Evolutionary conservation across 35 echinoderm and acorn worm species (phyloP).

Genomic region (Chiridota heheva): DNA sequence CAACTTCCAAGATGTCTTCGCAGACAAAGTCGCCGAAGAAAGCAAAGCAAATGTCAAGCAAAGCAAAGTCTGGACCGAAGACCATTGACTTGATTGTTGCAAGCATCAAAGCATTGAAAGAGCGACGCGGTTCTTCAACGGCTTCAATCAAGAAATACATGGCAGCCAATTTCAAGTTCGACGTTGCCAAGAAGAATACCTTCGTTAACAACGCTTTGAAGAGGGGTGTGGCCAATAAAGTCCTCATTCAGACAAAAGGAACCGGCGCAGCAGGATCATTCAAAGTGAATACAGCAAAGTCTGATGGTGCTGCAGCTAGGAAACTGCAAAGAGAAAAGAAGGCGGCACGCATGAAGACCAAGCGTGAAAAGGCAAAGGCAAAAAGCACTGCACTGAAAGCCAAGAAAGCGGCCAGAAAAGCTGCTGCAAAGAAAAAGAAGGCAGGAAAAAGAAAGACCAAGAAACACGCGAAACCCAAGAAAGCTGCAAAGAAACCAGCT

Average conservation of each 20-base stretch:
- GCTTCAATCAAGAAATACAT: constrained; percentile 10
- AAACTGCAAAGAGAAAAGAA: constrained; percentile 8
- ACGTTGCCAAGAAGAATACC: not conserved
- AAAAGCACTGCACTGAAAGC: not conserved
- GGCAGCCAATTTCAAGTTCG: not conserved
- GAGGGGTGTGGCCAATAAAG: constrained; percentile 15
- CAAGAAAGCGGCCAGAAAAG: not conserved
- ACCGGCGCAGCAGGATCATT: constrained; percentile 10
- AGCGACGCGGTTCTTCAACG: constrained; percentile 1
- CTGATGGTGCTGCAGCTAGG: not conserved
- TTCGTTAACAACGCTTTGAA: constrained; percentile 21
- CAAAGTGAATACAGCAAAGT: constrained; percentile 19
- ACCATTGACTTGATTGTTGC: constrained; percentile 5
- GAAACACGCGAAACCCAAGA: not conserved
- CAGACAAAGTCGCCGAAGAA: no score
- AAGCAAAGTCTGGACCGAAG: not conserved
- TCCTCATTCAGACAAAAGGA: constrained; percentile 34
- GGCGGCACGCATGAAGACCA: not conserved
- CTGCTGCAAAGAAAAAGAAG: not conserved
- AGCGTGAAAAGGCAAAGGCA: constrained; percentile 2
- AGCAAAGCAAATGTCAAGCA: no score
- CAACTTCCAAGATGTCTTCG: no score
- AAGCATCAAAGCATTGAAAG: not conserved
- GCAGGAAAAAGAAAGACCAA: not conserved
- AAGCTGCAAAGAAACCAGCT: not conserved